phyloP scores from a whole-genome alignment of 2,888 invertebrate genomes.

The Axea sp. region DNA sequence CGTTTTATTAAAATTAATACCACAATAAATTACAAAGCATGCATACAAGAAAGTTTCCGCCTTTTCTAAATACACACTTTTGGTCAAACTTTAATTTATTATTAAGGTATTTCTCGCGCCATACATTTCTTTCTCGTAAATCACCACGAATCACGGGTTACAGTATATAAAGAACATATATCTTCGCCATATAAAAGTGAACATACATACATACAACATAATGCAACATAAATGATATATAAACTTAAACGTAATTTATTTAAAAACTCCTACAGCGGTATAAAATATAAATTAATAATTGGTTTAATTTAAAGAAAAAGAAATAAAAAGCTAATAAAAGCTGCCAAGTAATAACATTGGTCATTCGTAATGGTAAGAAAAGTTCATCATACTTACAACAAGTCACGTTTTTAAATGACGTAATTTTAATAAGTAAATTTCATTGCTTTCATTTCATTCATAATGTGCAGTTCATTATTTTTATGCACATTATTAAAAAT shows the following conservation, averaged over 20 bases:
- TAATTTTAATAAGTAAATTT: no score
- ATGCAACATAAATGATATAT: conserved; percentile 21
- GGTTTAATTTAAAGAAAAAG: conserved; percentile 10
- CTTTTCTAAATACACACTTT: conserved; percentile 11
- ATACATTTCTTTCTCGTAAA: conserved; percentile 26
- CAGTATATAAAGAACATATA: conserved; percentile 13
- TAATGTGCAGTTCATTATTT: no score
- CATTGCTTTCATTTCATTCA: no score
- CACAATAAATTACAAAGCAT: conserved; percentile 10
- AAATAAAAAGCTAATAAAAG: no score
- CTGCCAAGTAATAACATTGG: no score
- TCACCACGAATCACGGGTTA: conserved; percentile 15
- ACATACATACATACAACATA: conserved; percentile 7
- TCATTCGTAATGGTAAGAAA: no score
- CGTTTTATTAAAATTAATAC: conserved; percentile 3
- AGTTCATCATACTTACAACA: no score
- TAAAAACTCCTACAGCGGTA: conserved; percentile 4
- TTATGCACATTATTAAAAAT: no score
- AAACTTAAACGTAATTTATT: conserved; percentile 13
- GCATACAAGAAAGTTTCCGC: not conserved
- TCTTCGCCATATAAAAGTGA: conserved; percentile 22
- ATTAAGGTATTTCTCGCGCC: conserved; percentile 24
- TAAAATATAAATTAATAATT: conserved; percentile 25
- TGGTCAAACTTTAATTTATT: conserved; percentile 20
- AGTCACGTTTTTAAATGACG: no score